A percentile compares a stretch with the other conserved stretches of the same genome.
phyloP scores from a whole-genome alignment of 2,888 invertebrate species.

The Cheiracanthium punctorium region DNA sequence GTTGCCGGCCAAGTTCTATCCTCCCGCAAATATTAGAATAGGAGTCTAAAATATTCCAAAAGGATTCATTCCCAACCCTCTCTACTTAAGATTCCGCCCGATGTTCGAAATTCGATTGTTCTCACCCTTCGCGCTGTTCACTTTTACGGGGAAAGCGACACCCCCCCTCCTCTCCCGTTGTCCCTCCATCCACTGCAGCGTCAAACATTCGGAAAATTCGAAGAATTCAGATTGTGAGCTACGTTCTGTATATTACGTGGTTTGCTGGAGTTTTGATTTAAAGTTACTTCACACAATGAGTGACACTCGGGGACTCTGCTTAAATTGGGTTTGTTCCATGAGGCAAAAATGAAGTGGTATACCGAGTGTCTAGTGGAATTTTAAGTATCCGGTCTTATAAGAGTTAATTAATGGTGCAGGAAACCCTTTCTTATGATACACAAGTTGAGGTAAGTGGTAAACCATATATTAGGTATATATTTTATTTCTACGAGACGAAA shows the following conservation, averaged over 20 bases:
- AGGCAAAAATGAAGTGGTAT: too few species aligned
- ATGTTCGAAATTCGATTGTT: constrained; percentile 17
- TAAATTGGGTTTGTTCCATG: not conserved
- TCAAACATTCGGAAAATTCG: constrained; percentile 15
- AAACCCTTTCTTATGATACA: too few species aligned
- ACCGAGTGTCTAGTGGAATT: too few species aligned
- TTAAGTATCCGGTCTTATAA: too few species aligned
- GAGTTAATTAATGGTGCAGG: too few species aligned
- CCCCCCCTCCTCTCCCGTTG: not conserved
- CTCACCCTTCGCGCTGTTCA: constrained; percentile 12
- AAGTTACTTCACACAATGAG: constrained; percentile 5
- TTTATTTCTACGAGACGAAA: too few species aligned
- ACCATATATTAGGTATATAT: too few species aligned
- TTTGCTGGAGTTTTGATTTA: constrained; percentile 13
- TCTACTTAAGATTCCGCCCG: constrained; percentile 15
- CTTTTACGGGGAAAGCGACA: not conserved
- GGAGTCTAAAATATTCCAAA: constrained; percentile 7
- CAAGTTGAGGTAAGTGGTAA: too few species aligned
- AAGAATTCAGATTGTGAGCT: constrained; percentile 12
- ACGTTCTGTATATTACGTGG: constrained; percentile 1
- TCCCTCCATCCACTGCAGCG: not conserved
- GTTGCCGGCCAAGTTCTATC: constrained; percentile 1
- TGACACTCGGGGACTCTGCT: not conserved
- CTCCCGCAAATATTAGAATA: constrained; percentile 17
- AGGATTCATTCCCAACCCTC: constrained; percentile 8